Evolutionary conservation across 1,140 invertebrate species (phyloP).

Genomic region (Drosophila novamexicana): DNA sequence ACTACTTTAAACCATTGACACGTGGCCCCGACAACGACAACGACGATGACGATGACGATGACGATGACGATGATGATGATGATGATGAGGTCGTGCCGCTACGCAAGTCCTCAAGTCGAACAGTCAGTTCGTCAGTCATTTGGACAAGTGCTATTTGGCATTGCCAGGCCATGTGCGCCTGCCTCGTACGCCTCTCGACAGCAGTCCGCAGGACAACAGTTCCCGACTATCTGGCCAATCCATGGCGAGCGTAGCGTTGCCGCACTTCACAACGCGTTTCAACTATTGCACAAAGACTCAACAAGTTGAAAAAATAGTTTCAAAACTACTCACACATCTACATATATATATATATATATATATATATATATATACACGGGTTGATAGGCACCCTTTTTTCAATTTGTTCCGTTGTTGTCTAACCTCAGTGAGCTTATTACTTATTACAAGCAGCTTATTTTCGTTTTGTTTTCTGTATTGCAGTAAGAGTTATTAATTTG

Average conservation of each 20-base stretch:
- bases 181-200: neutral
- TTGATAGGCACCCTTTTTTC: neutral
- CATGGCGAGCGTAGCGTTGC: conserved; percentile 16
- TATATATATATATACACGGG: too few relatives aligned
- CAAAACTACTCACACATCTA: too few relatives aligned
- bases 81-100: neutral
- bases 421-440: conserved; percentile 1
- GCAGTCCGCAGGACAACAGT: neutral
- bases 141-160: conserved; percentile 28
- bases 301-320: too few relatives aligned
- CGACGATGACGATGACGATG: conserved; percentile 16
- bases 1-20: conserved; percentile 56
- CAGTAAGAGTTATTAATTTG: too few relatives aligned
- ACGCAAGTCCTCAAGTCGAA: conserved; percentile 1
- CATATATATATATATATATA: too few relatives aligned
- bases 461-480: too few relatives aligned
- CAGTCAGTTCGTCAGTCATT: conserved; percentile 19
- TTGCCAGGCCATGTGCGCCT: conserved; percentile 14
- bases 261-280: conserved; percentile 7
- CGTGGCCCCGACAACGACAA: conserved; percentile 9
- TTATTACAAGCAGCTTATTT: neutral
- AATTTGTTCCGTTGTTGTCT: neutral
- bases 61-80: neutral
- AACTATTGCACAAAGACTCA: neutral
- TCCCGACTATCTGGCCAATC: neutral